Evolutionary conservation across 2,113 vertebrate species (phyloP), one percentile per base, ranked within the genome.

Genomic region (Maylandia zebra): DNA sequence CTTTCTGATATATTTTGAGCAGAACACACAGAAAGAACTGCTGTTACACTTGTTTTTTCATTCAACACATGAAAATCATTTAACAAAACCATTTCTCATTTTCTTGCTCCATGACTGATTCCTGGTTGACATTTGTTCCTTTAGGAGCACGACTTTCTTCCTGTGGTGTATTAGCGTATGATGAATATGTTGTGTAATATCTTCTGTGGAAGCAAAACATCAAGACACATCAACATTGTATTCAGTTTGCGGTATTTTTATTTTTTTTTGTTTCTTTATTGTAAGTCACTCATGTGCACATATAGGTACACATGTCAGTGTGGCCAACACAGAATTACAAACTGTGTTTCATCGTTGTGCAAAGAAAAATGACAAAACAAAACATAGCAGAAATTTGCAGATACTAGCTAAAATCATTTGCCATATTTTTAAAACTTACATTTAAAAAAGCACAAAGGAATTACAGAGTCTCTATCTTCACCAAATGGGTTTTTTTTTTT

Each of bases 401-500:
- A 12, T 76, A 32, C 9, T 48, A 48, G 24, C 16, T 30, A 48
- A 16, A 76, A 48, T 48, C 3, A 76, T 74, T 74, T 76, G 43
- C 16, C 43, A 76, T 19, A 19, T 76, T 76, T 30, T 48, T 38
- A 66, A 66, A 66, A 66, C 61, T 66, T 66, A 66, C 0, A 66
- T 2, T 38, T 66, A 5, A 38, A 38, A 66, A 66, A 8, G 7
- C 61, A 76, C 24, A 19, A 19, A 12, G 24, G 9, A 0, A 76
- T 50, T 48, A 45, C 43, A 27, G 24, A 27, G 2, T 74, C n/a
- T 71, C n/a, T 71, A 9, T 16, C 22, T 71, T 74, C 3, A 30
- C 24, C 16, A 76, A 48, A 30, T 48, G 8, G 4, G 0, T 0
- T 0, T 2, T 36, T 5, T 5, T 27, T 69, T 24, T 34, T 4